Percentiles rank a stretch among this genome's conserved stretches.
These are phyloP conservation scores for Rhinoraja longicauda DNA, from an alignment of 2,797 vertebrate genomes.

Conservation along the genomic window DNA sequence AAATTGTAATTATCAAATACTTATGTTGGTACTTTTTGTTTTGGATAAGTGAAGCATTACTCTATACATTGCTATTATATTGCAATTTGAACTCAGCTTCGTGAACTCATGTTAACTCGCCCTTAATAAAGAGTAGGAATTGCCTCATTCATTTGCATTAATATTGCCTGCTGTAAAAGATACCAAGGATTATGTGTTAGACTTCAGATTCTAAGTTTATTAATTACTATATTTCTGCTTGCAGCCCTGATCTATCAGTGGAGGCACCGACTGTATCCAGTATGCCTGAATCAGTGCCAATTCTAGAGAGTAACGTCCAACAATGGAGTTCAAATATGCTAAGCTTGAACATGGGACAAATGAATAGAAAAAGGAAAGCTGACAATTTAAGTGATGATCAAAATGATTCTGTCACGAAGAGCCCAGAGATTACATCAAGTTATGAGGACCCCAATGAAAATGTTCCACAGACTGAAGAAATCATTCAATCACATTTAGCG, in stretches of 20 bases:
- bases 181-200: not conserved
- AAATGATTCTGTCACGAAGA: not conserved
- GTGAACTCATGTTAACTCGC: not conserved
- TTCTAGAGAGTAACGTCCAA: not conserved
- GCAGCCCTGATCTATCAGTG: not conserved
- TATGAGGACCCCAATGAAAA: not conserved
- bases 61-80: not conserved
- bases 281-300: not conserved
- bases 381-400: not conserved
- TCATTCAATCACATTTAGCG: not conserved
- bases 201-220: not conserved
- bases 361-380: conserved; percentile 27
- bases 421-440: not conserved
- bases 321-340: not conserved
- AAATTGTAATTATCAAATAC: not conserved
- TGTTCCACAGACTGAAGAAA: not conserved
- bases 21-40: not conserved
- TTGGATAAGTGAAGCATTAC: not conserved
- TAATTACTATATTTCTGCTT: not conserved
- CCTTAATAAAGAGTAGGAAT: not conserved
- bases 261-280: not conserved
- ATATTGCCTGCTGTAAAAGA: not conserved
- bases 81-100: no score
- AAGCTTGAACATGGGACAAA: not conserved
- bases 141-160: not conserved